Base-by-base conservation (phyloP, 2,888 invertebrate species). In the Perizoma flavofasciatum region DNA sequence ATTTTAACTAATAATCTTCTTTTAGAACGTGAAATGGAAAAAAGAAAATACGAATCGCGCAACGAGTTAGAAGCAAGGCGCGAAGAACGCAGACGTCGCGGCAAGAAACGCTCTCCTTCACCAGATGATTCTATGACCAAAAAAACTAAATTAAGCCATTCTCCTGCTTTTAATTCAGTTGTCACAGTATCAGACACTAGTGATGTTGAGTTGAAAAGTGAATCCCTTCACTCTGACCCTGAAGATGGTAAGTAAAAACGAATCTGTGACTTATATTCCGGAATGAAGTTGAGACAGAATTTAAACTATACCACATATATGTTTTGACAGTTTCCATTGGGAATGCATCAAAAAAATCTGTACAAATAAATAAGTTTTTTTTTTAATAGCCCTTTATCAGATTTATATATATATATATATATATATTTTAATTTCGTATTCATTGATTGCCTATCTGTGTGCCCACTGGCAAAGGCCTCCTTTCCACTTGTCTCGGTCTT, bases 51-150 rank as follows among this genome's bases (percentile, higher is more conserved):
- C 80, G 94, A 94, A 54, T 95, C 96, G 0, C 92, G 95, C 32
- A 93, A 93, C 55, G 96, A 96, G 78, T 82, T 96, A 10, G 96
- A 96, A 81, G 95, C 96, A 0, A 92, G 97, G 9, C 93, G 96
- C 46, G 91, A 94, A 73, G 92, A 94, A 66, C 86, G 94, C 44
- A 89, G 94, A 2, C 93, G 94, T 47, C 85, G 90, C 0, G 91
- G 89, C 4, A 89, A 85, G 64, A 92, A 92, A 62, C 84, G 89
- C 35, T 85, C 89, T 4, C 75, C 84, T 8, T 83, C 90, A 0
- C 85, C 86, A 22, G 78, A 81, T 34, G 83, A 83, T n/a, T 74
- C 61, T 59, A 75, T 74, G 55, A 84, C 69, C 40, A 92, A 92
- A 67, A 92, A 88, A 67, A 80, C 74, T 55, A 91, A 88, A 72